phyloP scores from a whole-genome alignment of 2,888 invertebrate species.

The Drymonia ruficornis region DNA sequence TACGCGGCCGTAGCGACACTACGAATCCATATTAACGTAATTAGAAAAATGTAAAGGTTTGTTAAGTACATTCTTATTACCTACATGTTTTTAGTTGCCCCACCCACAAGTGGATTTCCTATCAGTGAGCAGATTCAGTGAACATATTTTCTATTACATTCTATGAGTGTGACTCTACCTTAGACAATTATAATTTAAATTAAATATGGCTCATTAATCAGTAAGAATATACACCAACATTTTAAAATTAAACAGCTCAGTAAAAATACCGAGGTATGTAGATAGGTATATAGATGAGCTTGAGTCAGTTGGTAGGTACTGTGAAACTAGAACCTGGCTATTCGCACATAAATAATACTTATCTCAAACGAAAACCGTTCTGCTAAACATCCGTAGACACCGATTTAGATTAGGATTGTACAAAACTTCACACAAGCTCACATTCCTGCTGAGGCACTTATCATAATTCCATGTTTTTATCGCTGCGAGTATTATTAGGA shows the following conservation, averaged over 20 bases:
- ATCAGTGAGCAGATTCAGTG: too few species aligned
- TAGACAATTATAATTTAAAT: not conserved
- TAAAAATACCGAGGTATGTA: too few species aligned
- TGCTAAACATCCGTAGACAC: constrained; percentile 1
- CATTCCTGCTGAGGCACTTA: constrained; percentile 78
- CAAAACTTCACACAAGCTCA: constrained; percentile 67
- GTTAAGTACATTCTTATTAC: too few species aligned
- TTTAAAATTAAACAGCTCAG: too few species aligned
- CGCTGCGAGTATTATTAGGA: constrained; percentile 76
- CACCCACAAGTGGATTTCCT: too few species aligned
- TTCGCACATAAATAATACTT: not conserved
- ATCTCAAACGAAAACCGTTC: constrained; percentile 2
- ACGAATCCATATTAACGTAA: not conserved
- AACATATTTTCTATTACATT: too few species aligned
- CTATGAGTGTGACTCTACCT: too few species aligned
- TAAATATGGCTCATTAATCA: not conserved
- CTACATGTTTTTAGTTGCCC: too few species aligned
- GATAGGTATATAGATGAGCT: not conserved
- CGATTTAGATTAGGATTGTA: constrained; percentile 10
- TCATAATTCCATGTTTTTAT: constrained; percentile 83
- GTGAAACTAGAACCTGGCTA: not conserved
- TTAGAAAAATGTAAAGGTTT: too few species aligned
- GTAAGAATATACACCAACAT: too few species aligned
- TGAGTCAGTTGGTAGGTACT: not conserved
- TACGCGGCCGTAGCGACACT: constrained; percentile 2